phyloP scores from a whole-genome alignment of 2,797 vertebrate species.

The Chlorospingus semifuscus region DNA sequence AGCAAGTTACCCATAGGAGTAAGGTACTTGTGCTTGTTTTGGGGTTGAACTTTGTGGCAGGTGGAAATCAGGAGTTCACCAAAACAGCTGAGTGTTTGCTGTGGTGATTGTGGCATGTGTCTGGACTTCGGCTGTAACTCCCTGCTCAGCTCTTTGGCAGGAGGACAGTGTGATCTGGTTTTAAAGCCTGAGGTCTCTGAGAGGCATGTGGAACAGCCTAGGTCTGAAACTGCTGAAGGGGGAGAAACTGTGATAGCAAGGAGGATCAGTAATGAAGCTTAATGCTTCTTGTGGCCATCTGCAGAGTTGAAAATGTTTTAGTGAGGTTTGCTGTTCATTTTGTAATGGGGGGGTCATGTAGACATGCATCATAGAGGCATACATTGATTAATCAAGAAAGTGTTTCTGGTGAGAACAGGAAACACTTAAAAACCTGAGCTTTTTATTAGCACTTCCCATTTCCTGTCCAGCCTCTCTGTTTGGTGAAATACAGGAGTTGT shows the following conservation, averaged over 20 bases:
- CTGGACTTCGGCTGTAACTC: neutral
- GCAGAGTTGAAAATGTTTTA: fast-evolving
- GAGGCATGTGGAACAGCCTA: neutral
- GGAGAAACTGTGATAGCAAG: neutral
- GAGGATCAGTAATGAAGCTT: neutral
- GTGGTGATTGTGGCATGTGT: neutral
- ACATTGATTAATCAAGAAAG: neutral
- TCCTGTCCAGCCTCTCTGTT: neutral
- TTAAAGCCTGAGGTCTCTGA: neutral
- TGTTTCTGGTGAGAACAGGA: neutral
- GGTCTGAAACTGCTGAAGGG: neutral
- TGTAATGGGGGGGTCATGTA: neutral
- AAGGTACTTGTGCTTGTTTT: neutral
- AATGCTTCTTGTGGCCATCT: fast-evolving
- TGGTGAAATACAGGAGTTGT: neutral
- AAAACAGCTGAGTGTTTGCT: neutral
- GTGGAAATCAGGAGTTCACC: neutral
- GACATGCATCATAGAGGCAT: neutral
- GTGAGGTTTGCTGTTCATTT: neutral
- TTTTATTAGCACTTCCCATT: neutral
- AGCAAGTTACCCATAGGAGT: neutral
- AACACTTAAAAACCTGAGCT: neutral
- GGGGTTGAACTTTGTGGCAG: neutral
- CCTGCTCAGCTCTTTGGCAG: neutral
- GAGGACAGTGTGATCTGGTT: neutral